Conservation (phyloP, 2,113 vertebrate genomes). For the Nipponia nippon region DNA sequence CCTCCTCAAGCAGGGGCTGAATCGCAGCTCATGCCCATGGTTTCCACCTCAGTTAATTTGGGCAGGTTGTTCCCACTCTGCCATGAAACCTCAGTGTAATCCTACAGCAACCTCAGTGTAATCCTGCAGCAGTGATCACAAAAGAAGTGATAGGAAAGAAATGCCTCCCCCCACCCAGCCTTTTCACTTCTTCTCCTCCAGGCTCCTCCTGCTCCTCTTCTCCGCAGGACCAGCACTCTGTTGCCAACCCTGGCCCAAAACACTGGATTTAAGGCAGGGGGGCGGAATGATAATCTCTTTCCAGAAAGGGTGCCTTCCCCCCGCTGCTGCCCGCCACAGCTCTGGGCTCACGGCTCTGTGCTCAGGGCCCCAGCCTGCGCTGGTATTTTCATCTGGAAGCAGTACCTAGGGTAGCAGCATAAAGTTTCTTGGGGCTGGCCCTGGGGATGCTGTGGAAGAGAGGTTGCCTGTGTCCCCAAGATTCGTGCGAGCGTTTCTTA, state of each 20-base stretch:
- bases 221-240: not conserved
- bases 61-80: not conserved
- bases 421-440: not conserved
- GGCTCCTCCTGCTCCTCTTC: not conserved
- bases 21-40: not conserved
- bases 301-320: not conserved
- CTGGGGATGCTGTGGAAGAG: not conserved
- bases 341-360: not conserved
- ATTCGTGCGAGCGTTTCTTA: not conserved
- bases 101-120: not conserved
- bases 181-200: not conserved
- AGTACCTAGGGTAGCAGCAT: not conserved
- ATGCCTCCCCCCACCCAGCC: no score
- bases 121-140: not conserved
- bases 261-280: not conserved
- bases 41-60: not conserved
- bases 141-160: not conserved
- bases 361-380: not conserved
- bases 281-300: not conserved
- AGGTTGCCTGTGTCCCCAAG: not conserved
- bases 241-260: not conserved
- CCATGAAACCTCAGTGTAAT: not conserved
- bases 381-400: not conserved
- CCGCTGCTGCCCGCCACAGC: not conserved
- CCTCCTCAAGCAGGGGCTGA: not conserved